Percentiles rank a stretch among this genome's conserved stretches.
phyloP scores from a whole-genome alignment of 2,888 invertebrate species.

The Alcis repandata region DNA sequence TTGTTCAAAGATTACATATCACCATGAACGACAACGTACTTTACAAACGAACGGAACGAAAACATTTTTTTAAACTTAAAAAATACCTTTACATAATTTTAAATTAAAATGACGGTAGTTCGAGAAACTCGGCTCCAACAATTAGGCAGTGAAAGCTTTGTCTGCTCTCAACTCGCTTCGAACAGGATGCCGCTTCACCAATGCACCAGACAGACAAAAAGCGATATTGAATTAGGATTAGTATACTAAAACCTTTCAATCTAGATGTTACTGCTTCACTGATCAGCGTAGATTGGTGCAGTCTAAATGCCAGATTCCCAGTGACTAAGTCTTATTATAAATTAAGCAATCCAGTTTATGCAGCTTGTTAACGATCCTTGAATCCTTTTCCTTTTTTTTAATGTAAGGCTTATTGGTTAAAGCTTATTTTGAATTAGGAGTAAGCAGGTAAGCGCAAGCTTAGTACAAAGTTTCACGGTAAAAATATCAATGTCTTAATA shows the following conservation, averaged over 20 bases:
- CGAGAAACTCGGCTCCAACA: conserved; percentile 53
- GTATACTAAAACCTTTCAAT: conserved; percentile 81
- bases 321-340: conserved; percentile 67
- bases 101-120: conserved; percentile 3
- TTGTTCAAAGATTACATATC: no score
- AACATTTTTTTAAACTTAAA: no score
- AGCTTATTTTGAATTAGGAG: background rate
- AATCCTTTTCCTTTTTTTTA: conserved; percentile 26
- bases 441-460: background rate
- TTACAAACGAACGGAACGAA: no score
- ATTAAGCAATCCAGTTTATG: conserved; percentile 46
- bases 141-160: conserved; percentile 79
- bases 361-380: conserved; percentile 38
- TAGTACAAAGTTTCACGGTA: background rate
- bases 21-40: no score
- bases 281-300: conserved; percentile 75
- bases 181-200: conserved; percentile 61
- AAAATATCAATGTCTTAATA: background rate
- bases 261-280: conserved; percentile 82
- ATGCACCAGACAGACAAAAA: conserved; percentile 73
- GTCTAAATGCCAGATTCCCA: conserved; percentile 86
- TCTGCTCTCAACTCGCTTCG: conserved; percentile 63
- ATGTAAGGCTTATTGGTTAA: background rate
- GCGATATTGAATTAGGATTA: conserved; percentile 82
- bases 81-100: background rate